These are phyloP conservation scores for Drosophila suzukii DNA, from an alignment of 1,140 invertebrate species.

Conservation along the genomic window DNA sequence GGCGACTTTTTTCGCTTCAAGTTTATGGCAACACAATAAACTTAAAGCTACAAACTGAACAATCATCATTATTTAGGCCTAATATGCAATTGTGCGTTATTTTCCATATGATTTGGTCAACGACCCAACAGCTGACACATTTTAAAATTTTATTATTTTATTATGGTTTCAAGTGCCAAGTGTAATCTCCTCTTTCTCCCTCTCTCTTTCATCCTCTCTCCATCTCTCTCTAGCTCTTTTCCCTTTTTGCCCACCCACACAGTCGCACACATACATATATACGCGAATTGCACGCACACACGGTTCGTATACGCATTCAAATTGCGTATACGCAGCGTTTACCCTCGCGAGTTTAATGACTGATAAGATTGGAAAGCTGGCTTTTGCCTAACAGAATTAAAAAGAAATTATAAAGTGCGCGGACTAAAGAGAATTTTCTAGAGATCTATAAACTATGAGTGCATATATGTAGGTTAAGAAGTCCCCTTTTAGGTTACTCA, in stretches of 20 bases:
- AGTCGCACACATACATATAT: neutral
- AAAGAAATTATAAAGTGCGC: conserved; percentile 1
- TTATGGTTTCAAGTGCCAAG: conserved; percentile 29
- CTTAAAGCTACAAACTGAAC: conserved; percentile 44
- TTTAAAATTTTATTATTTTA: conserved; percentile 25
- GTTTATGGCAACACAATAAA: conserved; percentile 51
- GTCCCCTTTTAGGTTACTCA: too few relatives aligned
- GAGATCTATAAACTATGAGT: neutral
- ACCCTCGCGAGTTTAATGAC: conserved; percentile 70
- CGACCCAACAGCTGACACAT: conserved; percentile 62
- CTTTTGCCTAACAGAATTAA: conserved; percentile 42
- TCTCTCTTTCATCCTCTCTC: neutral
- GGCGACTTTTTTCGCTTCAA: conserved; percentile 29
- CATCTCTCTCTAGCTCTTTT: neutral
- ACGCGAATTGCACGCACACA: conserved; percentile 7
- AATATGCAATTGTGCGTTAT: conserved; percentile 40
- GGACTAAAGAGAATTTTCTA: neutral
- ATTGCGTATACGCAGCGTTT: conserved; percentile 53
- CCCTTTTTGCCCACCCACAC: conserved; percentile 34
- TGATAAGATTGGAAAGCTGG: conserved; percentile 59
- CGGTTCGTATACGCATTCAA: conserved; percentile 47
- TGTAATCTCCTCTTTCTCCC: conserved; percentile 12
- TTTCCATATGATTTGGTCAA: conserved; percentile 50
- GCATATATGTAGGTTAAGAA: too few relatives aligned
- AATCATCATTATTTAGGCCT: conserved; percentile 62